Evolutionary conservation across 1,140 invertebrate genomes (phyloP), one percentile per base, ranked within the genome.

Genomic region (Drosophila sechellia): DNA sequence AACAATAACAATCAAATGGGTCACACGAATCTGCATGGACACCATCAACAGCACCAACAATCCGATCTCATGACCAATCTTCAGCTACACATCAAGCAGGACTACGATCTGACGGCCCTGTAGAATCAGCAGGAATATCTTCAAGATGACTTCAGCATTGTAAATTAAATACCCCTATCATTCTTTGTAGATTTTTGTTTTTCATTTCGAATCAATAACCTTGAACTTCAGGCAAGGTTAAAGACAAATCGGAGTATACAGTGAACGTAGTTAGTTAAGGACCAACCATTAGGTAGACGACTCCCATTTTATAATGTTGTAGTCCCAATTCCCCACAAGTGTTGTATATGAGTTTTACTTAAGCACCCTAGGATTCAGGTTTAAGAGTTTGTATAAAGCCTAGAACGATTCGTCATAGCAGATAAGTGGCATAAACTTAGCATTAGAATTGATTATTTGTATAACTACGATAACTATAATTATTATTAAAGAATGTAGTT

Each of bases 51-150:
- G 12, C 81, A 93, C 10, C 86, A 91, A 48, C 77, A 83, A 85
- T 79, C 81, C 66, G 90, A 91, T 87, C 76, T 89, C 77, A 87
- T 92, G 79, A 71, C 65, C 74, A 91, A 90, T 73, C 77, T 90
- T 57, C 86, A 91, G 63, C 77, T 90, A 40, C 90, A 94, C 49
- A 94, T 95, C 66, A 96, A 96, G 92, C 95, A 95, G 53, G 95
- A 96, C 76, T 96, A 96, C 76, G 95, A 95, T 57, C 93, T 96
- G 39, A 96, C 95, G 55, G 93, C 95, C 8, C 94, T 96, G 93
- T 96, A 96, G 95, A 69, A 73, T 13, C 39, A 37, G 56, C 59
- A 48, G 73, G 74, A 56, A 64, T 45, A 61, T 52, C 59, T 65
- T 43, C 60, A 52, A 69, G 56, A 81, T 58, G 35, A 39, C 59